phyloP scores from a whole-genome alignment of 2,888 invertebrate genomes.

The Aproaerema taeniolella region DNA sequence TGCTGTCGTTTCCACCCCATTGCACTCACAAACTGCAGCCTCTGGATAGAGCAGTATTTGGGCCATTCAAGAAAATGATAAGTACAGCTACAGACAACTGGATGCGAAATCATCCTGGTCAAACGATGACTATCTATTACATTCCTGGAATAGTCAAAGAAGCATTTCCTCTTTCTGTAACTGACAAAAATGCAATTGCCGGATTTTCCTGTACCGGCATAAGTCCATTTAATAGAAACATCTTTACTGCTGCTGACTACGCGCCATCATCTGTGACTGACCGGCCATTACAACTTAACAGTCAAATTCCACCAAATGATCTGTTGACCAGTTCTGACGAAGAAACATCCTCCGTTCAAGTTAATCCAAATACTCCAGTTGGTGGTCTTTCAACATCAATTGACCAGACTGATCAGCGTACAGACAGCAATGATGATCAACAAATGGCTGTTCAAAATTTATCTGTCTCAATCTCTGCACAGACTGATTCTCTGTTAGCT shows the following conservation, averaged over 20 bases:
- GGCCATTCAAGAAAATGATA: conserved; percentile 29
- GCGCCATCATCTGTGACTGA: conserved; percentile 29
- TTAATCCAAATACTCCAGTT: neutral
- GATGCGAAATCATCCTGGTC: conserved; percentile 30
- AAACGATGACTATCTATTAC: conserved; percentile 31
- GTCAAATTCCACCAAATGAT: too few species aligned
- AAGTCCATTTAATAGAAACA: conserved; percentile 25
- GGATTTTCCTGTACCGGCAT: conserved; percentile 28
- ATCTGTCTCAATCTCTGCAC: too few species aligned
- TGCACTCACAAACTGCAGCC: conserved; percentile 32
- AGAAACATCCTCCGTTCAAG: neutral
- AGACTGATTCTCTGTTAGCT: too few species aligned
- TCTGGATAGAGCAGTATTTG: conserved; percentile 26
- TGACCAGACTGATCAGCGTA: too few species aligned
- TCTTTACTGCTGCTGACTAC: conserved; percentile 29
- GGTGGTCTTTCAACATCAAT: too few species aligned
- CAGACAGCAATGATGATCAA: too few species aligned
- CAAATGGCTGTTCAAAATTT: too few species aligned
- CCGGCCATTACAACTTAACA: too few species aligned
- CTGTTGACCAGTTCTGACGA: too few species aligned
- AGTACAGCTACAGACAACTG: conserved; percentile 27
- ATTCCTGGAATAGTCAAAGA: conserved; percentile 25
- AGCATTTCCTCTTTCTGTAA: conserved; percentile 25
- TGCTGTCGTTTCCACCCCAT: conserved; percentile 39
- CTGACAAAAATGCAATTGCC: conserved; percentile 16